Evolutionary conservation across 2,113 vertebrate species (phyloP).

Genomic region (Pao palembangensis): DNA sequence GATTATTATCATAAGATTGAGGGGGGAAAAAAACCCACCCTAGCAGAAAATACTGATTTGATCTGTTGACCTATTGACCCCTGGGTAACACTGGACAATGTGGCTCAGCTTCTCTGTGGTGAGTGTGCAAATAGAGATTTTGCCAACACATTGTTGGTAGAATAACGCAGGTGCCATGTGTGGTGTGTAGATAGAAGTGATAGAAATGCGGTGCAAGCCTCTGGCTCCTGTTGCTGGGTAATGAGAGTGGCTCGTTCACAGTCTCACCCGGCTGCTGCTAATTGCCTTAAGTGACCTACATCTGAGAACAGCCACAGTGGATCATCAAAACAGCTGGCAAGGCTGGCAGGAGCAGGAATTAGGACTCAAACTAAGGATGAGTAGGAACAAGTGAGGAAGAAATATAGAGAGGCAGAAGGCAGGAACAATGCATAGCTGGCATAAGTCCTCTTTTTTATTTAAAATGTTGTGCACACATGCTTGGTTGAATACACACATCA

Average conservation of each 20-base stretch:
- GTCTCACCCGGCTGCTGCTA: slow-evolving; percentile 51
- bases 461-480: slow-evolving; percentile 4
- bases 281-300: slow-evolving; percentile 71
- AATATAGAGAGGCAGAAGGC: slow-evolving; percentile 9
- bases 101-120: slow-evolving; percentile 7
- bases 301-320: slow-evolving; percentile 46
- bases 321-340: slow-evolving; percentile 62
- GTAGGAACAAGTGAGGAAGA: slow-evolving; percentile 16
- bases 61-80: no score
- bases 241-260: slow-evolving; percentile 45
- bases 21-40: no score
- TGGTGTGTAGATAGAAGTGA: slow-evolving; percentile 49
- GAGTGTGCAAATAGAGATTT: slow-evolving; percentile 9
- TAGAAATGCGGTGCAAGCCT: slow-evolving; percentile 34
- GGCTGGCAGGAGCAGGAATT: slow-evolving; percentile 38
- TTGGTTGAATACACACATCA: slow-evolving; percentile 6
- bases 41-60: neutral
- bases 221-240: slow-evolving; percentile 61
- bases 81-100: neutral
- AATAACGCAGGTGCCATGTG: slow-evolving; percentile 53
- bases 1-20: no score
- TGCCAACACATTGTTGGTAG: slow-evolving; percentile 8
- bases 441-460: slow-evolving; percentile 1
- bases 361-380: neutral
- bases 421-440: neutral